These are phyloP conservation scores for Tetrapedia diversipes DNA, from an alignment of 2,888 invertebrate genomes.

Conservation along the genomic window DNA sequence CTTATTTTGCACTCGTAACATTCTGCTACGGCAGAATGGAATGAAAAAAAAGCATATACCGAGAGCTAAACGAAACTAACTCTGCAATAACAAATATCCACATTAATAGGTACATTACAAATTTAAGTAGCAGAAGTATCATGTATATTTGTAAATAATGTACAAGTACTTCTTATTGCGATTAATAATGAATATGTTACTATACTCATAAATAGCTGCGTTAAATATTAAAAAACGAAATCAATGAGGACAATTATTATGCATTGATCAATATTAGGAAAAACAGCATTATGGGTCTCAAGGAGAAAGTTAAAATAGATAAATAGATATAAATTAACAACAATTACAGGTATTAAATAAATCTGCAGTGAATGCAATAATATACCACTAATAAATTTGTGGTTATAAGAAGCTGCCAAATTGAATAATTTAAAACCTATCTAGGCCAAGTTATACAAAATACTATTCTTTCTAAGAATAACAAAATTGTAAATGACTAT, in stretches of 20 bases:
- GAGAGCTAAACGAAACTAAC: conserved; percentile 24
- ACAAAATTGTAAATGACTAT: conserved; percentile 15
- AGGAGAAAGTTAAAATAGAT: conserved; percentile 38
- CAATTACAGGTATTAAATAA: conserved; percentile 33
- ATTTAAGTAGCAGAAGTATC: neutral
- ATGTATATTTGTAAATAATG: conserved; percentile 29
- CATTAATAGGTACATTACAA: conserved; percentile 9
- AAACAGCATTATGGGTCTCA: conserved; percentile 23
- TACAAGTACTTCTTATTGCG: conserved; percentile 21
- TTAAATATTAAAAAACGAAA: conserved; percentile 29
- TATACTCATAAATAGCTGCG: conserved; percentile 8
- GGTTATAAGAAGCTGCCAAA: conserved; percentile 44
- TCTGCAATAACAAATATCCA: conserved; percentile 39
- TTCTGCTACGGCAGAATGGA: conserved; percentile 28
- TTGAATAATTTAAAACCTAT: conserved; percentile 48
- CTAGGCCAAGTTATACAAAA: conserved; percentile 59
- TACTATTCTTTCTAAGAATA: conserved; percentile 2
- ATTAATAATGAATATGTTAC: conserved; percentile 6
- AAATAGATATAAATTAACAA: conserved; percentile 62
- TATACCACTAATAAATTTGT: conserved; percentile 37
- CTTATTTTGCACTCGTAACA: conserved; percentile 17
- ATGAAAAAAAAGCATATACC: neutral
- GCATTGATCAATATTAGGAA: conserved; percentile 41
- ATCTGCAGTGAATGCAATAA: conserved; percentile 28
- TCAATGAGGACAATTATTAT: conserved; percentile 40